These are phyloP conservation scores for Drosophila parabipectinata DNA, from an alignment of 1,140 invertebrate species.

Conservation along the genomic window DNA sequence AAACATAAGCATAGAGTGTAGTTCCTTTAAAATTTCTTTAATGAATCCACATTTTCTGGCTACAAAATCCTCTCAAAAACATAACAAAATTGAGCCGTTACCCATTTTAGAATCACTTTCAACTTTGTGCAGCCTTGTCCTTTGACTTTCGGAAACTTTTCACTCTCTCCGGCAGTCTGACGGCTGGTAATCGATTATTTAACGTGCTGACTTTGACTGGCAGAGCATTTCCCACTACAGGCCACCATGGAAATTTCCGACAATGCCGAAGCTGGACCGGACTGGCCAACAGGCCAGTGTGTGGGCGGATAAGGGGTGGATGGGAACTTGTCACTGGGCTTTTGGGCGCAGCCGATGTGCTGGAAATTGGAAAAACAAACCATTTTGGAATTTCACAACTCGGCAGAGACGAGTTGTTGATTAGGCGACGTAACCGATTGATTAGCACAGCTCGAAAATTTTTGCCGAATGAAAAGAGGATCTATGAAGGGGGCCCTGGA, in stretches of 20 bases:
- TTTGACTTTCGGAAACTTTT: slow-evolving; percentile 26
- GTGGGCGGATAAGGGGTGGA: not conserved
- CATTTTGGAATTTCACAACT: slow-evolving; percentile 39
- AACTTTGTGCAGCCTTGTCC: slow-evolving; percentile 27
- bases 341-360: slow-evolving; percentile 4
- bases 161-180: slow-evolving; percentile 26
- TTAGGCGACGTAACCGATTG: slow-evolving; percentile 46
- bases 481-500: not conserved
- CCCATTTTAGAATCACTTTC: slow-evolving; percentile 26
- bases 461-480: not conserved
- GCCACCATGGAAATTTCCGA: slow-evolving; percentile 29
- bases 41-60: not conserved
- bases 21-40: too few relatives aligned
- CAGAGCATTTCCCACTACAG: slow-evolving; percentile 22
- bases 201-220: slow-evolving; percentile 51
- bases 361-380: slow-evolving; percentile 36
- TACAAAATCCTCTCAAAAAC: not conserved
- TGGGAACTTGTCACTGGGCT: slow-evolving; percentile 32
- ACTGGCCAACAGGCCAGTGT: slow-evolving; percentile 14
- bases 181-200: slow-evolving; percentile 48
- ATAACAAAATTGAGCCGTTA: slow-evolving; percentile 19
- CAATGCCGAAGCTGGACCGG: slow-evolving; percentile 32
- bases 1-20: too few relatives aligned
- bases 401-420: slow-evolving; percentile 33
- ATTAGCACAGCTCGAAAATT: slow-evolving; percentile 35